phyloP scores from a whole-genome alignment of 2,797 vertebrate genomes.

The Carapus acus region DNA sequence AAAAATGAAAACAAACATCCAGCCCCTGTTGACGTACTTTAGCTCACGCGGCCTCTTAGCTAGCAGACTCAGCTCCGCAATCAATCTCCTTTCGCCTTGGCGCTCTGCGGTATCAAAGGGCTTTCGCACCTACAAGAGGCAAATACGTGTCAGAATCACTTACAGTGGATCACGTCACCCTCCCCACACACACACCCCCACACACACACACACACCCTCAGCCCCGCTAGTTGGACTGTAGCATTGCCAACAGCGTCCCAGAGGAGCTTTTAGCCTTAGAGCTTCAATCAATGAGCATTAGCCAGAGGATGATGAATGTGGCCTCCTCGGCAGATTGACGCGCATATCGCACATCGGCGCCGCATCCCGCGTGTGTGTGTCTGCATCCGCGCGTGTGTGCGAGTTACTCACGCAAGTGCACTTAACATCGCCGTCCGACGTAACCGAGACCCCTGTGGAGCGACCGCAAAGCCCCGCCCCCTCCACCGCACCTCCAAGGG shows the following conservation, averaged over 20 bases:
- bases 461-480: too few species aligned
- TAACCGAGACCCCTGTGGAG: constrained; percentile 7
- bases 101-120: constrained; percentile 42
- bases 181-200: neutral
- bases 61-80: constrained; percentile 8
- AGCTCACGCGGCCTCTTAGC: too few species aligned
- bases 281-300: constrained; percentile 62
- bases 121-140: constrained; percentile 21
- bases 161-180: constrained; percentile 26
- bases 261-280: constrained; percentile 51
- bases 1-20: too few species aligned
- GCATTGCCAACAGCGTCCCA: constrained; percentile 41
- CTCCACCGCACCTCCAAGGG: too few species aligned
- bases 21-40: too few species aligned
- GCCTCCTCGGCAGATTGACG: constrained; percentile 52
- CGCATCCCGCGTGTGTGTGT: constrained; percentile 21
- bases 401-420: too few species aligned
- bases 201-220: neutral
- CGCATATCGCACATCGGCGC: constrained; percentile 43
- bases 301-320: constrained; percentile 61
- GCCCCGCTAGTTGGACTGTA: constrained; percentile 25
- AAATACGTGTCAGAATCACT: constrained; percentile 46
- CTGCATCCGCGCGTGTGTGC: constrained; percentile 6
- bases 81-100: constrained; percentile 37
- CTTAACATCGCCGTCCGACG: too few species aligned